A percentile compares a stretch with the other conserved stretches of the same genome.
phyloP scores from a whole-genome alignment of 53 echinoderm and acorn worm species.

The Pentamera pediparva region DNA sequence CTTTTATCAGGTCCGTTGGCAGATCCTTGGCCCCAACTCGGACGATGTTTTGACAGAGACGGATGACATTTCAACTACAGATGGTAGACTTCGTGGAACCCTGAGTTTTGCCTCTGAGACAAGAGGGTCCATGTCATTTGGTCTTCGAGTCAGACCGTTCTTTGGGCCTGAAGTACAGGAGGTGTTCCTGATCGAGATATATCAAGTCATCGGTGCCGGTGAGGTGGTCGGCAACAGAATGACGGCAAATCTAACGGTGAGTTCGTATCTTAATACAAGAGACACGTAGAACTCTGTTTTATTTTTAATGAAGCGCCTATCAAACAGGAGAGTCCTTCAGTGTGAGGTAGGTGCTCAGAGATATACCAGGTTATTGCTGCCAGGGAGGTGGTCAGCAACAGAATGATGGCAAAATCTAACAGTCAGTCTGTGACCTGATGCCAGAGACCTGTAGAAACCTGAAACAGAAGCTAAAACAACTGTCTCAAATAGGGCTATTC shows the following conservation, averaged over 20 bases:
- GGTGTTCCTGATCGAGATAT: conserved; percentile 65
- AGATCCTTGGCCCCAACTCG: conserved; percentile 94
- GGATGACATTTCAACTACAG: conserved; percentile 72
- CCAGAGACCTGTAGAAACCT: no score
- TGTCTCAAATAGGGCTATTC: no score
- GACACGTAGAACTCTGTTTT: no score
- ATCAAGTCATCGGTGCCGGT: conserved; percentile 81
- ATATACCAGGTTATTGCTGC: conserved; percentile 84
- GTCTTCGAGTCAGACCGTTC: conserved; percentile 73
- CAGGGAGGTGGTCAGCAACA: conserved; percentile 58
- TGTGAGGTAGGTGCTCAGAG: no score
- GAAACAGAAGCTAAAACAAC: no score
- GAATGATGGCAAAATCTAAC: no score
- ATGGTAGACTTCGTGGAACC: conserved; percentile 79
- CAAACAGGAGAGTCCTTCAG: no score
- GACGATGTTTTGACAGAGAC: conserved; percentile 55
- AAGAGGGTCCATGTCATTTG: conserved; percentile 66
- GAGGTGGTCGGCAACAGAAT: conserved; percentile 51
- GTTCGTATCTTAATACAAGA: no score
- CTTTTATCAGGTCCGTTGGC: conserved; percentile 97
- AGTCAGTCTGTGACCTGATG: no score
- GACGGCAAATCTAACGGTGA: conserved; percentile 64
- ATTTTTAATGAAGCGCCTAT: no score
- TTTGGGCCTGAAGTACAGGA: conserved; percentile 89
- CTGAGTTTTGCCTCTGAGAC: conserved; percentile 64